These are phyloP conservation scores for Apoda limacodes DNA, from an alignment of 2,888 invertebrate species.

Conservation along the genomic window DNA sequence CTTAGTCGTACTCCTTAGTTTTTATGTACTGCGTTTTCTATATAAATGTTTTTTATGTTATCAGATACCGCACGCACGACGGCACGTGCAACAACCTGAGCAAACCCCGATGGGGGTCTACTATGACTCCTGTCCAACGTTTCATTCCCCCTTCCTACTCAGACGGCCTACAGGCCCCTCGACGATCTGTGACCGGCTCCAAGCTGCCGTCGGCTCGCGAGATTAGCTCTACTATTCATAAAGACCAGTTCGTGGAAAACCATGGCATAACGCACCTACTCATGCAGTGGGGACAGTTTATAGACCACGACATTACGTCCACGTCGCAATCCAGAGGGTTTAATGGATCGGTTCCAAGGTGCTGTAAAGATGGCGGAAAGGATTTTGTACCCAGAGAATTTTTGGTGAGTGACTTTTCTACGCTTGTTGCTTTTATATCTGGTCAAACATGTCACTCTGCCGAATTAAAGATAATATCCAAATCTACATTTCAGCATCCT, in stretches of 20 bases:
- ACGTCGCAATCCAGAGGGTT: slow-evolving; percentile 82
- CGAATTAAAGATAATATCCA: too few species aligned
- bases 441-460: too few species aligned
- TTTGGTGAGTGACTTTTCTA: slow-evolving; percentile 53
- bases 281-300: slow-evolving; percentile 93
- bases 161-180: slow-evolving; percentile 74
- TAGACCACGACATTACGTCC: slow-evolving; percentile 89
- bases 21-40: too few species aligned
- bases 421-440: too few species aligned
- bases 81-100: slow-evolving; percentile 90
- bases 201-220: slow-evolving; percentile 81
- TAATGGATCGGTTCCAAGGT: slow-evolving; percentile 82
- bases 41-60: neutral
- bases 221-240: slow-evolving; percentile 75
- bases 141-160: slow-evolving; percentile 85
- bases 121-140: slow-evolving; percentile 84
- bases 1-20: too few species aligned
- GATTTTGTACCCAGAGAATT: slow-evolving; percentile 72
- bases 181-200: slow-evolving; percentile 70
- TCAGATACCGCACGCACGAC: slow-evolving; percentile 83
- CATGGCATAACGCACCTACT: slow-evolving; percentile 80
- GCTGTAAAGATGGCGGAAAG: slow-evolving; percentile 74
- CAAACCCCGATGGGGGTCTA: slow-evolving; percentile 83
- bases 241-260: slow-evolving; percentile 72
- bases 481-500: slow-evolving; percentile 84